Evolutionary conservation across 1,140 invertebrate genomes (phyloP), one percentile per base, ranked within the genome.

Genomic region (Anastrepha obliqua): DNA sequence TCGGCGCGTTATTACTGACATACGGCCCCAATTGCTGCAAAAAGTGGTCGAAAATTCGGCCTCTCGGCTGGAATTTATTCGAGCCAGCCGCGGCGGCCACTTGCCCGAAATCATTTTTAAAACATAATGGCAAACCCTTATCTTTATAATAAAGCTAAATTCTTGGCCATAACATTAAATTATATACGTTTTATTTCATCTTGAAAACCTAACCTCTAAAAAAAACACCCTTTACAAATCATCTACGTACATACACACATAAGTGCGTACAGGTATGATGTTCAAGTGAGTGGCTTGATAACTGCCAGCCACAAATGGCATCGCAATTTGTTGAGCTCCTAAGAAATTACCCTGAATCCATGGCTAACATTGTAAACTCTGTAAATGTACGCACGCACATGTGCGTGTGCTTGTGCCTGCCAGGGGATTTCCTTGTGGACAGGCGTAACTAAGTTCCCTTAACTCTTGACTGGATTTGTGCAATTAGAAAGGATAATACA

Each of bases 341-440:
- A 0, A 42, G 67, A 17, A 2, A n/a, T 42, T 47, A 74, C 67
- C 42, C 17, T 44, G 42, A 42, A 74, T 74, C 6, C 42, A 44
- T 44, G 67, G 11, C 39, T 47, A 17, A 13, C 67, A 17, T 44
- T 67, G 29, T 42, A 74, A 74, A 74, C 42, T 47, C 13, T 74
- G 67, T n/a, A 44, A 47, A 17, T 74, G 11, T 15, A 65, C 20
- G 17, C 64, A 44, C 42, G 15, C 42, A 47, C 15, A 15, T 17
- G 4, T n/a, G 4, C 3, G 42, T 47, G 67, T 44, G 15, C 7
- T 7, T 70, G 42, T 70, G 15, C 42, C 17, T 74, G 3, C 67
- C 67, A 44, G 67, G 42, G 67, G 67, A 74, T 74, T 74, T 74
- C 67, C 67, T 74, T 74, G 67, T 74, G 67, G 67, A 74, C 67